Evolutionary conservation across 2,797 vertebrate species (phyloP).

Genomic region (Sebastes kiyomatsui): DNA sequence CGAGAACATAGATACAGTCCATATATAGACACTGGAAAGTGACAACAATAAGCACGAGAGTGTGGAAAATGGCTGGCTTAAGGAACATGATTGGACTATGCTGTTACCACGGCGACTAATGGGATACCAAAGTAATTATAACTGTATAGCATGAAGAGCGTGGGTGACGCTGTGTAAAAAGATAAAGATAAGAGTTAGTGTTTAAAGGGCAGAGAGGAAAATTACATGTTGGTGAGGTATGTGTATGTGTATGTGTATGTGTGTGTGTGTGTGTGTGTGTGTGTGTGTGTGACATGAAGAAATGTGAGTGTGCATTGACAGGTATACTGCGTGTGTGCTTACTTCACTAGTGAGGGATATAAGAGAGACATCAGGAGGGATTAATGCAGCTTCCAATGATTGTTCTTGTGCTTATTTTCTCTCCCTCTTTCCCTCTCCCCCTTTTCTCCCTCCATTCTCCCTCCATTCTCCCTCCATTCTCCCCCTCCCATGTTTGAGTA

Average conservation of each 20-base stretch:
- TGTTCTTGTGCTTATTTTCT: slow-evolving; percentile 32
- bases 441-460: neutral
- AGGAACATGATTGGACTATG: slow-evolving; percentile 27
- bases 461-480: neutral
- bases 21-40: slow-evolving; percentile 27
- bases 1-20: neutral
- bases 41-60: slow-evolving; percentile 8
- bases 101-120: slow-evolving; percentile 60
- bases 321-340: slow-evolving; percentile 10
- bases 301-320: neutral
- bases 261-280: neutral
- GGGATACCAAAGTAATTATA: slow-evolving; percentile 36
- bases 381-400: slow-evolving; percentile 60
- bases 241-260: neutral
- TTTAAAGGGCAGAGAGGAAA: slow-evolving; percentile 4
- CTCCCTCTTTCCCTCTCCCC: neutral
- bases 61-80: slow-evolving; percentile 31
- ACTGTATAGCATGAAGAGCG: slow-evolving; percentile 4
- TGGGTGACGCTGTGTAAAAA: slow-evolving; percentile 13
- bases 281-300: neutral
- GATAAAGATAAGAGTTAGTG: slow-evolving; percentile 17
- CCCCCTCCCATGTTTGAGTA: slow-evolving; percentile 10
- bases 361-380: slow-evolving; percentile 46
- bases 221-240: neutral
- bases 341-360: slow-evolving; percentile 9